Evolutionary conservation across 2,113 vertebrate genomes (phyloP).

Genomic region (Nerophis ophidion): DNA sequence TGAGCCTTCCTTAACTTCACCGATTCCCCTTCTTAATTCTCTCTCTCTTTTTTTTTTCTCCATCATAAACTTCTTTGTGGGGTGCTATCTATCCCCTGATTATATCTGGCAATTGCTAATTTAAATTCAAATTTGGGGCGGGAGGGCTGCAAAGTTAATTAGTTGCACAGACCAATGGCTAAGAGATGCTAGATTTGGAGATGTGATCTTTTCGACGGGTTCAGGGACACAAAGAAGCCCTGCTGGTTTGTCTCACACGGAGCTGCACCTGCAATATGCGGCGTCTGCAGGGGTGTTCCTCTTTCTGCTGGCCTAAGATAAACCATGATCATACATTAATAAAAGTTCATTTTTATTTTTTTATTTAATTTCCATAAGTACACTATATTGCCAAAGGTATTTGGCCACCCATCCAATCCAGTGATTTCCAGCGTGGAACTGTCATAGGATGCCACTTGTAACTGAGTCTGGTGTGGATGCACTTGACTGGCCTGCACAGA

Average conservation of each 20-base stretch:
- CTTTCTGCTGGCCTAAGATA: no score
- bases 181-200: slow-evolving; percentile 47
- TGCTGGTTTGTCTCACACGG: slow-evolving; percentile 18
- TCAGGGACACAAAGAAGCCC: slow-evolving; percentile 41
- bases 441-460: no score
- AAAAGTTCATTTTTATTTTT: no score
- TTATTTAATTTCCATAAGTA: no score
- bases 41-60: slow-evolving; percentile 39
- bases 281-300: no score
- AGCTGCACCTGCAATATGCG: background rate
- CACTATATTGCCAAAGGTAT: no score
- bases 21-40: slow-evolving; percentile 57
- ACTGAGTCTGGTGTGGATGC: no score
- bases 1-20: slow-evolving; percentile 61
- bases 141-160: slow-evolving; percentile 62
- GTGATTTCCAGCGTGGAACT: no score
- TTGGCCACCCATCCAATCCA: no score
- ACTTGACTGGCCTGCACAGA: no score
- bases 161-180: slow-evolving; percentile 60
- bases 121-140: slow-evolving; percentile 69
- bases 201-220: slow-evolving; percentile 55
- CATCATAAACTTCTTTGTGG: slow-evolving; percentile 62
- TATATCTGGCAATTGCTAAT: slow-evolving; percentile 68
- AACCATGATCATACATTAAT: no score
- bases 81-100: slow-evolving; percentile 64